Conservation (phyloP, 2,797 vertebrate species). For the Echiichthys vipera region DNA sequence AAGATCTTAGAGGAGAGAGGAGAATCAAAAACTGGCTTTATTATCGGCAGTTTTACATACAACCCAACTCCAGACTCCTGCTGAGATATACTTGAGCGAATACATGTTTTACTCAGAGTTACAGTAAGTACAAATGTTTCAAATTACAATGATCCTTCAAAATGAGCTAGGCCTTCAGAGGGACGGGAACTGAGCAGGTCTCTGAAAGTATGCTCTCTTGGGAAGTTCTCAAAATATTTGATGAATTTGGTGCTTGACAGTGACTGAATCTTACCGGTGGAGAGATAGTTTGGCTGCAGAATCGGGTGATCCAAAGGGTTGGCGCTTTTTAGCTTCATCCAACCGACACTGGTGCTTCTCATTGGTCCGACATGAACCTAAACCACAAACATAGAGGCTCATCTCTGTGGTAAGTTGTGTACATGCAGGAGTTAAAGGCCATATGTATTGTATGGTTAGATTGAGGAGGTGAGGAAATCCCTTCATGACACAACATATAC, state of each 20-base stretch:
- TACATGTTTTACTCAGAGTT: too few relatives aligned
- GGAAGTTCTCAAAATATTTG: neutral
- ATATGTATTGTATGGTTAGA: neutral
- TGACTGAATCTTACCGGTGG: conserved; percentile 86
- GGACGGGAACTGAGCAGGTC: neutral
- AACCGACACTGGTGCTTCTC: conserved; percentile 92
- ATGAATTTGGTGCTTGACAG: neutral
- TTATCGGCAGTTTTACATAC: neutral
- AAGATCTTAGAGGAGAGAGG: conserved; percentile 80
- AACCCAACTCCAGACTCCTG: neutral
- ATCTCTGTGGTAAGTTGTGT: neutral
- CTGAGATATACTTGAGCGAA: neutral
- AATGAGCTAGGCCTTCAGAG: neutral
- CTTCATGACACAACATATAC: neutral
- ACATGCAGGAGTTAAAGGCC: neutral
- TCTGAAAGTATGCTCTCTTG: neutral
- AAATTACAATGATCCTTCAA: neutral
- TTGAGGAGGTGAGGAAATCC: neutral
- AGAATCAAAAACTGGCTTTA: neutral
- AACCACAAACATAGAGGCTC: conserved; percentile 10
- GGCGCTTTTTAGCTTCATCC: conserved; percentile 91
- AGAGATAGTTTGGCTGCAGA: conserved; percentile 95
- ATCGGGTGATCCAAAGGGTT: conserved; percentile 91
- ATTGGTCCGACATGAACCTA: conserved; percentile 96
- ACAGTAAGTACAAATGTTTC: neutral